These are phyloP conservation scores for Heliconius erato DNA, from an alignment of 2,888 invertebrate species.

Conservation along the genomic window DNA sequence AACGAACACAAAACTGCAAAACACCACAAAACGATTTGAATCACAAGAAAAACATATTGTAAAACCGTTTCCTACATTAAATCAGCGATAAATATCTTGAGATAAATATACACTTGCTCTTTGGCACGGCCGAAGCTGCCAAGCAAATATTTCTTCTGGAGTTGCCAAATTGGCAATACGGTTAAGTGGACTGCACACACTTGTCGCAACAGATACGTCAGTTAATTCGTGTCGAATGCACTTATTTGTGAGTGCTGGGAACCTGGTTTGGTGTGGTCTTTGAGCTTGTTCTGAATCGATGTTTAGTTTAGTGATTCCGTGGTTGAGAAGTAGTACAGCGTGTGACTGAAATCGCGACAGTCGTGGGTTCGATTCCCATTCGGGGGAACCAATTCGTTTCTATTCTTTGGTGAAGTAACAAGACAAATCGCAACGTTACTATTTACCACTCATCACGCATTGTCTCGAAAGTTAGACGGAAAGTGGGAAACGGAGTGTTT, in stretches of 20 bases:
- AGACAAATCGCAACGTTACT: background rate
- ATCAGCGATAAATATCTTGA: slow-evolving; percentile 42
- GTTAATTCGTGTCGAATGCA: slow-evolving; percentile 61
- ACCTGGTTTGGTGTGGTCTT: slow-evolving; percentile 9
- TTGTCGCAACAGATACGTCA: slow-evolving; percentile 56
- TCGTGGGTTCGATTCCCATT: background rate
- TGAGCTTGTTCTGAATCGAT: background rate
- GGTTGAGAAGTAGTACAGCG: background rate
- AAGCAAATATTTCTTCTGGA: slow-evolving; percentile 57
- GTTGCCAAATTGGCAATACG: slow-evolving; percentile 80
- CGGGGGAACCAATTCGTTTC: background rate
- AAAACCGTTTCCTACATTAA: slow-evolving; percentile 18
- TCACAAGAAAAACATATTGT: slow-evolving; percentile 20
- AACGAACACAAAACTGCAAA: background rate
- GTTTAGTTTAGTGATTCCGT: background rate
- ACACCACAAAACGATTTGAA: background rate
- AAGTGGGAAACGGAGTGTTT: too few relatives aligned
- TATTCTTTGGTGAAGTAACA: background rate
- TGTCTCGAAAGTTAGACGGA: background rate
- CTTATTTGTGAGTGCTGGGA: slow-evolving; percentile 42
- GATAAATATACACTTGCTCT: slow-evolving; percentile 47
- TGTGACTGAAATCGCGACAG: background rate
- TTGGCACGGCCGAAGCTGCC: slow-evolving; percentile 47
- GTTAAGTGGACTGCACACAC: slow-evolving; percentile 71
- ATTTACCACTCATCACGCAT: background rate